Conservation (phyloP, 2,113 vertebrate species). For the Rhinolophus ferrumequinum region DNA sequence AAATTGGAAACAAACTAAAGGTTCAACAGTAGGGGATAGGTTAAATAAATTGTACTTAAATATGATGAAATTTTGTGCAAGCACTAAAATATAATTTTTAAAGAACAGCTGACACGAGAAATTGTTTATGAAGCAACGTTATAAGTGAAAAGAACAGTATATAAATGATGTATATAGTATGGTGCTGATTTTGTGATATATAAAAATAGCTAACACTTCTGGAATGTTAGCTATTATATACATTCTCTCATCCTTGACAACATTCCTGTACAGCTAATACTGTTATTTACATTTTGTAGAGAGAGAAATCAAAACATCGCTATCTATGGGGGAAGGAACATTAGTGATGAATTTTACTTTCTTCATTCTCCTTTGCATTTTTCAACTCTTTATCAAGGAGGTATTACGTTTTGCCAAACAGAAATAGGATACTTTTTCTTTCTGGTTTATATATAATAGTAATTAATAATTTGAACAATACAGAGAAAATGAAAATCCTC, state of each 20-base stretch:
- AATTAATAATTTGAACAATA: background rate
- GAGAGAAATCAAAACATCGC: background rate
- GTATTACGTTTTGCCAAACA: background rate
- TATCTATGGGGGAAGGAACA: background rate
- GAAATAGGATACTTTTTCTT: background rate
- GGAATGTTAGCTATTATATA: conserved; percentile 43
- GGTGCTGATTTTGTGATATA: background rate
- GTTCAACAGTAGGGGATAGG: background rate
- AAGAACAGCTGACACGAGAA: conserved; percentile 11
- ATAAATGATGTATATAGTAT: background rate
- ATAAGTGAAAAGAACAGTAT: background rate
- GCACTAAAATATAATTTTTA: conserved; percentile 24
- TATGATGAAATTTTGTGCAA: conserved; percentile 7
- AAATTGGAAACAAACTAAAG: conserved; percentile 60
- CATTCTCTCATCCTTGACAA: background rate
- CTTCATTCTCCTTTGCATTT: background rate
- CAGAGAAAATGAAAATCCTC: background rate
- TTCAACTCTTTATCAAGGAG: background rate
- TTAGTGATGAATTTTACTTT: background rate
- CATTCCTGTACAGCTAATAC: background rate
- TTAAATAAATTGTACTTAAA: conserved; percentile 49
- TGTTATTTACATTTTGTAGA: background rate
- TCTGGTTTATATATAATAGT: background rate
- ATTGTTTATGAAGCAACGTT: background rate
- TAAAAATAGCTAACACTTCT: conserved; percentile 18